Percentiles rank a stretch among this genome's conserved stretches.
phyloP scores from a whole-genome alignment of 2,113 vertebrate genomes.

The Hemiprocne comata region DNA sequence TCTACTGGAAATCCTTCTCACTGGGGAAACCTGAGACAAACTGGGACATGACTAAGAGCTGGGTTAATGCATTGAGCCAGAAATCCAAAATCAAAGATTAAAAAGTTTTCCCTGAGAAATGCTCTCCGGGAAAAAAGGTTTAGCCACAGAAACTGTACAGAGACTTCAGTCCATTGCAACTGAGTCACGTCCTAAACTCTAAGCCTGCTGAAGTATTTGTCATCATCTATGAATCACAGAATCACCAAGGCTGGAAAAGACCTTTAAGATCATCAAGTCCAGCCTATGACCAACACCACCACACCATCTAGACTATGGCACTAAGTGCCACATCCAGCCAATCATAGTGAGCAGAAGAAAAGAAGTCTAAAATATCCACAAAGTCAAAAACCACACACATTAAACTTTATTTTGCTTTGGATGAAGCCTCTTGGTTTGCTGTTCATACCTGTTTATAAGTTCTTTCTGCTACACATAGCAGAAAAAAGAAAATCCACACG shows the following conservation, averaged over 20 bases:
- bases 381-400: not conserved
- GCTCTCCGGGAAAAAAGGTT: not conserved
- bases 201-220: not conserved
- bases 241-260: too few relatives aligned
- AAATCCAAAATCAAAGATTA: not conserved
- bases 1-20: not conserved
- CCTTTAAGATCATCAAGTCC: too few relatives aligned
- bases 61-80: not conserved
- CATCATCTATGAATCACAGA: not conserved
- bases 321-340: too few relatives aligned
- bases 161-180: not conserved
- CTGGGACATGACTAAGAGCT: not conserved
- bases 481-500: conserved; percentile 99
- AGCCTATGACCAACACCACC: too few relatives aligned
- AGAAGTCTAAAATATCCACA: not conserved
- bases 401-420: not conserved
- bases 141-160: not conserved
- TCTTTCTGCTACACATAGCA: conserved; percentile 96
- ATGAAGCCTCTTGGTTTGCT: not conserved
- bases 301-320: too few relatives aligned
- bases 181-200: not conserved
- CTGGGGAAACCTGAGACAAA: not conserved
- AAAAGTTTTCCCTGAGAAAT: not conserved
- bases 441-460: conserved; percentile 94
- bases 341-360: not conserved